Conservation (phyloP, 2,113 vertebrate species). For the Morone saxatilis region DNA sequence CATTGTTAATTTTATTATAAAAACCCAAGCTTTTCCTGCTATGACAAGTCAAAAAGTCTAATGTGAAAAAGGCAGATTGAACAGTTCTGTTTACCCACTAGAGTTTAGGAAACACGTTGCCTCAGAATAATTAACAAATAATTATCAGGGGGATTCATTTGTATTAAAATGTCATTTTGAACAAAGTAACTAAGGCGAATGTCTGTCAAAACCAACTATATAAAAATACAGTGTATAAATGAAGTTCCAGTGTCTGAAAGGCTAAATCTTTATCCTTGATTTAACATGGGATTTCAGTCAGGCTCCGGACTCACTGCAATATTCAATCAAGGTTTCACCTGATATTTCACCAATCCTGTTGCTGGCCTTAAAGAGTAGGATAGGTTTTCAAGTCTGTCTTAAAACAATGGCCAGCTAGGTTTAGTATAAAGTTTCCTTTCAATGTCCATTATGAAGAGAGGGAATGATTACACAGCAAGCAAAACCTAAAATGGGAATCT, state of each 20-base stretch:
- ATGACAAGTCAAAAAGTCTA: not conserved
- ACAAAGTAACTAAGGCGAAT: no score
- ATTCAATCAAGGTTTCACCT: not conserved
- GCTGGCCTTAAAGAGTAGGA: not conserved
- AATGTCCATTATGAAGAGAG: no score
- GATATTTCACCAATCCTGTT: not conserved
- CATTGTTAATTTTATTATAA: no score
- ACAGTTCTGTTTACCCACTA: not conserved
- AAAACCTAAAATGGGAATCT: no score
- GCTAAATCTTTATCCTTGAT: not conserved
- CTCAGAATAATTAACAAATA: no score
- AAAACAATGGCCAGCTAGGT: not conserved
- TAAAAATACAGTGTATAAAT: no score
- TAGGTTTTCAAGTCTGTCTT: not conserved
- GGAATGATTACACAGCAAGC: no score
- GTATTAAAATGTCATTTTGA: no score
- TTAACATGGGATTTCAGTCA: not conserved
- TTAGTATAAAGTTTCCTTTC: not conserved
- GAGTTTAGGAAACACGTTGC: not conserved
- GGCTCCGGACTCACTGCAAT: not conserved
- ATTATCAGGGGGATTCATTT: no score
- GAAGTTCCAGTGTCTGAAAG: no score
- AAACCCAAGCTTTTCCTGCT: not conserved
- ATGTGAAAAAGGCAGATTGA: not conserved
- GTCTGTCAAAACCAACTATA: no score